These are phyloP conservation scores for Helicoverpa assulta DNA, from an alignment of 2,888 invertebrate genomes.

Conservation along the genomic window DNA sequence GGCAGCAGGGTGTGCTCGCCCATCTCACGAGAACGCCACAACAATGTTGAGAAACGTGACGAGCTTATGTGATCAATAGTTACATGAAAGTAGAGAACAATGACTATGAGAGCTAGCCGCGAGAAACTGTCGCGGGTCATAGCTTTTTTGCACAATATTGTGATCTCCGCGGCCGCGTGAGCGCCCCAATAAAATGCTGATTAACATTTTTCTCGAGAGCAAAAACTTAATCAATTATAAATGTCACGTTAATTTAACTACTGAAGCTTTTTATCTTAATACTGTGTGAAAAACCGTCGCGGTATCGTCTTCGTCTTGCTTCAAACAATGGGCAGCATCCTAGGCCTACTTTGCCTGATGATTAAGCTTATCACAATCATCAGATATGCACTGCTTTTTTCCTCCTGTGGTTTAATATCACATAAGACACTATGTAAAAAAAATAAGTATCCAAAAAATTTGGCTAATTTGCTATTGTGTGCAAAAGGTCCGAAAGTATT, in stretches of 20 bases:
- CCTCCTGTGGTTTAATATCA: neutral
- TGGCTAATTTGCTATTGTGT: constrained; percentile 38
- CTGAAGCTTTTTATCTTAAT: constrained; percentile 31
- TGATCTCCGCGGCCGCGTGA: constrained; percentile 56
- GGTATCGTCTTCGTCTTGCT: constrained; percentile 8
- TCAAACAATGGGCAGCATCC: constrained; percentile 16
- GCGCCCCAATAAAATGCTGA: constrained; percentile 51
- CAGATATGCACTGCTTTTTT: neutral
- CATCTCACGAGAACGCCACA: constrained; percentile 77
- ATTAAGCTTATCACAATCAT: neutral
- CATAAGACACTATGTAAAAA: constrained; percentile 21
- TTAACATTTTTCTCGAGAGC: constrained; percentile 52
- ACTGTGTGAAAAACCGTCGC: constrained; percentile 11
- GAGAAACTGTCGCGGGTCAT: constrained; percentile 78
- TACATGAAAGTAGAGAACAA: constrained; percentile 86
- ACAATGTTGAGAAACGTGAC: constrained; percentile 86
- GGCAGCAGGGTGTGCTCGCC: constrained; percentile 56
- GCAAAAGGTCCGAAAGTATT: constrained; percentile 47
- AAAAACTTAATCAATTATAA: constrained; percentile 56
- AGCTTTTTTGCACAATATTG: constrained; percentile 76
- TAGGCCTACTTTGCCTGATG: constrained; percentile 2
- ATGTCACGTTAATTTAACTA: constrained; percentile 52
- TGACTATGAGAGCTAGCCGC: constrained; percentile 78
- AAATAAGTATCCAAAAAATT: constrained; percentile 27
- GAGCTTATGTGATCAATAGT: constrained; percentile 78